These are phyloP conservation scores for Ditylenchus dipsaci DNA, from an alignment of 1,140 invertebrate species.

Conservation along the genomic window DNA sequence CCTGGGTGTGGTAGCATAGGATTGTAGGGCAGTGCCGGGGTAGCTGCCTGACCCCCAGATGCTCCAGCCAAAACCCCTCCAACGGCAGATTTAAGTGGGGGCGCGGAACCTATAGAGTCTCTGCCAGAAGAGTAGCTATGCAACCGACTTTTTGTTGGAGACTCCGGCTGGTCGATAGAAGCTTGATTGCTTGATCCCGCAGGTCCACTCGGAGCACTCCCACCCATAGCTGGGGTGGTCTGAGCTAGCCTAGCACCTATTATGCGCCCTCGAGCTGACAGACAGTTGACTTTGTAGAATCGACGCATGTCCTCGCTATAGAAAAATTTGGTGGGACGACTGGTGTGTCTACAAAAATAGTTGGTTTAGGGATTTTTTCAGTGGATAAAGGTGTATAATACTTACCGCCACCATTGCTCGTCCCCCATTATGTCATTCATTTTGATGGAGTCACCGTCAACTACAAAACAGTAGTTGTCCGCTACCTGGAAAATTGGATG, in stretches of 20 bases:
- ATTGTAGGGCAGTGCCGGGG: slow-evolving; percentile 20
- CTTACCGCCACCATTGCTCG: slow-evolving; percentile 54
- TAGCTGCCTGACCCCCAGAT: slow-evolving; percentile 6
- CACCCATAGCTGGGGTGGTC: slow-evolving; percentile 38
- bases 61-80: not conserved
- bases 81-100: not conserved
- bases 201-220: slow-evolving; percentile 1
- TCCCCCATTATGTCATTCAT: slow-evolving; percentile 57
- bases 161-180: not conserved
- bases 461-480: slow-evolving; percentile 56
- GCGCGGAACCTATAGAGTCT: not conserved
- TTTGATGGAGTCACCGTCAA: slow-evolving; percentile 51
- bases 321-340: slow-evolving; percentile 53
- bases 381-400: too few species aligned
- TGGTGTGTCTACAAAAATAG: slow-evolving; percentile 35
- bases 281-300: slow-evolving; percentile 56
- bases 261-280: slow-evolving; percentile 50
- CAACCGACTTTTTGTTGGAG: not conserved
- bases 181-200: slow-evolving; percentile 10
- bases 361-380: too few species aligned
- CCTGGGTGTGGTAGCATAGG: slow-evolving; percentile 30
- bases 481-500: slow-evolving; percentile 15
- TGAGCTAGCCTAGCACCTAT: slow-evolving; percentile 44
- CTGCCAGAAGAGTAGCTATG: not conserved
- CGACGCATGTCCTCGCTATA: slow-evolving; percentile 35